phyloP scores from a whole-genome alignment of 2,113 vertebrate species.

The Solea solea region DNA sequence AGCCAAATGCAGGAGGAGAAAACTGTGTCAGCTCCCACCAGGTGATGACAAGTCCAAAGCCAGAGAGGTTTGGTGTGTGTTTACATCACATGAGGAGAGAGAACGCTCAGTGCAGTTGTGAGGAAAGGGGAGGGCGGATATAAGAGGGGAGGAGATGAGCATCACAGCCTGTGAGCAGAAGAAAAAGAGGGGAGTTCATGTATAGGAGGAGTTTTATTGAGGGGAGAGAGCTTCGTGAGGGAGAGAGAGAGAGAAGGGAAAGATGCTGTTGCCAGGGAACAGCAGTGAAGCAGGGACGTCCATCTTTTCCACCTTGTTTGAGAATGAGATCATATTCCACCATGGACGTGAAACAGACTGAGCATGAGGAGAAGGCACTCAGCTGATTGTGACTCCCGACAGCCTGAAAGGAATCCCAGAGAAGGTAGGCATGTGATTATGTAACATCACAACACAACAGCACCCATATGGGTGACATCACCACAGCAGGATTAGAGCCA shows the following conservation, averaged over 20 bases:
- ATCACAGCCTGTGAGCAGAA: constrained; percentile 23
- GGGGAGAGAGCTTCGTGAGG: constrained; percentile 54
- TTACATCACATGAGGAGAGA: constrained; percentile 55
- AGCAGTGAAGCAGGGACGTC: constrained; percentile 40
- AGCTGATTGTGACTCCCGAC: constrained; percentile 26
- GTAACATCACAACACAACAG: constrained; percentile 64
- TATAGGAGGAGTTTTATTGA: constrained; percentile 57
- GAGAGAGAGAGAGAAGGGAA: constrained; percentile 41
- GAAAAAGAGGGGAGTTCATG: constrained; percentile 35
- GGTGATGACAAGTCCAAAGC: constrained; percentile 11
- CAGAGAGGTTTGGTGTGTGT: constrained; percentile 31
- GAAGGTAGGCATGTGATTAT: constrained; percentile 70
- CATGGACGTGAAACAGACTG: constrained; percentile 25
- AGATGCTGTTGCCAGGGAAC: constrained; percentile 84
- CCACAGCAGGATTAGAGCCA: constrained; percentile 70
- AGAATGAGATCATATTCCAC: constrained; percentile 12
- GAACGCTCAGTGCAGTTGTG: constrained; percentile 54
- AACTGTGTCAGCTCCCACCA: constrained; percentile 30
- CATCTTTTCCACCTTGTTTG: constrained; percentile 18
- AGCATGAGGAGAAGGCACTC: constrained; percentile 23
- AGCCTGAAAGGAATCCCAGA: constrained; percentile 18
- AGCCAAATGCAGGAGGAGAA: constrained; percentile 30
- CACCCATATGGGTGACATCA: constrained; percentile 66
- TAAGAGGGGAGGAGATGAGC: constrained; percentile 9
- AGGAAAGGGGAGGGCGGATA: neutral